Evolutionary conservation across 2,797 vertebrate genomes (phyloP), one percentile per base, ranked within the genome.

Genomic region (Gallinago solitaria): DNA sequence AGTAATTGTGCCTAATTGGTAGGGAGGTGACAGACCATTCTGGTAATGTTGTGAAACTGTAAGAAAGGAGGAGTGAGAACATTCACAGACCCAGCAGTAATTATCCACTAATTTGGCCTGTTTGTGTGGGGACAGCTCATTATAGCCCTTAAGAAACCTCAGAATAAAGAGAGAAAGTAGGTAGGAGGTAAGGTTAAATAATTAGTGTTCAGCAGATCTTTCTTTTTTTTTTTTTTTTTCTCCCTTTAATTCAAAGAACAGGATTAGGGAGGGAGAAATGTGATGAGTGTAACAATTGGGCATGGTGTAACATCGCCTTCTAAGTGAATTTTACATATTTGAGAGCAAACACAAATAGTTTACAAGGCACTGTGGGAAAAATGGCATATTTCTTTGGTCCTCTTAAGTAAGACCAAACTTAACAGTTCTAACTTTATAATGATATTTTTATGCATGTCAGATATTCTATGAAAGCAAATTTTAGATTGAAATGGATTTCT

Each of bases 1-100:
- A 98, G 99, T 99, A 99, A 99, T 99, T 99, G 99, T 99, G 98
- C 99, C 98, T 99, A 99, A 99, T 99, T 99, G 99, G 99, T 98
- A 99, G 98, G 99, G 99, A 99, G 99, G 99, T 98, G 98, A 99
- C 98, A 98, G 98, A 98, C 98, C 98, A 98, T 99, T 99, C 98
- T 98, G 97, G 98, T 98, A 98, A 98, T 98, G 98, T 98, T 98
- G 98, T 98, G 98, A 98, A 98, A 98, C 98, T 98, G 97, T 98
- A 98, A 98, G 98, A 98, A 98, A 98, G 98, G 95, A 98, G 98
- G 97, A 98, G 97, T 98, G 98, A 98, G 98, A 98, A 98, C 98
- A 97, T 98, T 98, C 98, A 98, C 97, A 98, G 98, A 98, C 98
- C 98, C 98, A 97, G 98, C 98, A 98, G 98, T 99, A 99, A 99